These are phyloP conservation scores for Podabrus alpinus DNA, from an alignment of 2,888 invertebrate species.

Conservation along the genomic window DNA sequence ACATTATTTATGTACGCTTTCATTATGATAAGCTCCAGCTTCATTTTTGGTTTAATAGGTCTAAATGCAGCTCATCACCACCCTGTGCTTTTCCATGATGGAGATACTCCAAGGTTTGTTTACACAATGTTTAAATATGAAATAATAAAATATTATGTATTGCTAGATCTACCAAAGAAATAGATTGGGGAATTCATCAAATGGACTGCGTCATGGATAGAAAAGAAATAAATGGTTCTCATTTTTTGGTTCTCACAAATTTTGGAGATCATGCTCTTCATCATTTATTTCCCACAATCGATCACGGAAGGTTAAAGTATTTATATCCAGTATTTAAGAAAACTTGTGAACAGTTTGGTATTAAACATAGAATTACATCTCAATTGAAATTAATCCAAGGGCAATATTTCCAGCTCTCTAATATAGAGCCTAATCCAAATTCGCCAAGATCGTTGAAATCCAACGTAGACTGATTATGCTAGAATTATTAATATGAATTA, in stretches of 20 bases:
- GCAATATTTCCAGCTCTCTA: constrained; percentile 66
- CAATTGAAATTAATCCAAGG: constrained; percentile 70
- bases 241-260: constrained; percentile 70
- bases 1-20: constrained; percentile 64
- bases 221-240: constrained; percentile 68
- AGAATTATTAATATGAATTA: too few relatives aligned
- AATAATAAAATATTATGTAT: not conserved
- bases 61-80: constrained; percentile 80
- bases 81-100: constrained; percentile 78
- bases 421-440: constrained; percentile 53
- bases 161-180: constrained; percentile 56
- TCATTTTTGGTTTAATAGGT: constrained; percentile 66
- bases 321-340: constrained; percentile 67
- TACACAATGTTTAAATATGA: not conserved
- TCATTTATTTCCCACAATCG: constrained; percentile 81
- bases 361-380: constrained; percentile 56
- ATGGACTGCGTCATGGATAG: constrained; percentile 77
- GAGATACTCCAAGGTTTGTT: constrained; percentile 67
- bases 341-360: constrained; percentile 67
- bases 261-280: constrained; percentile 83
- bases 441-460: constrained; percentile 36
- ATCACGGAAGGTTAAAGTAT: constrained; percentile 72
- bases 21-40: constrained; percentile 63
- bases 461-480: not conserved
- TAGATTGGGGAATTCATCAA: constrained; percentile 81